Conservation (phyloP, 2,888 invertebrate species). For the Lordiphosa fenestrarum region DNA sequence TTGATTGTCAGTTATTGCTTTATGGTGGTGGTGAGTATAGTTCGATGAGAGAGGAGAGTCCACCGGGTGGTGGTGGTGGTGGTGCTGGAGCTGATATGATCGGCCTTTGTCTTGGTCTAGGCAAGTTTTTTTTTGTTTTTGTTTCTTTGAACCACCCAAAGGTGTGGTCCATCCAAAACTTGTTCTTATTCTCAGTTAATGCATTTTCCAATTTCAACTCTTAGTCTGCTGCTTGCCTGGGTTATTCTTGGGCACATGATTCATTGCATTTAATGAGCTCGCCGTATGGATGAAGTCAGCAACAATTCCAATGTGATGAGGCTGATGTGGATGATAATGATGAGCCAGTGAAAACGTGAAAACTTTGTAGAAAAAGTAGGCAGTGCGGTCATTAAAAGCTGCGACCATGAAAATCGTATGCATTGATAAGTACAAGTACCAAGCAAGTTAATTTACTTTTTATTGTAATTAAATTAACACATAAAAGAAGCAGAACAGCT, state of each 20-base stretch:
- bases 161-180: slow-evolving; percentile 64
- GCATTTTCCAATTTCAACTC: slow-evolving; percentile 18
- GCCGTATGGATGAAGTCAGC: slow-evolving; percentile 53
- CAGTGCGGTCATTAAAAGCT: slow-evolving; percentile 42
- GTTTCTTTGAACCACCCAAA: slow-evolving; percentile 12
- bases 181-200: slow-evolving; percentile 35
- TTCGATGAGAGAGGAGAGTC: neutral
- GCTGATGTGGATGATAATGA: slow-evolving; percentile 1
- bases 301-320: slow-evolving; percentile 24
- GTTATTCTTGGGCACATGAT: slow-evolving; percentile 52
- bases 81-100: slow-evolving; percentile 7
- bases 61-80: slow-evolving; percentile 29
- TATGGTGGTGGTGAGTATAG: slow-evolving; percentile 25
- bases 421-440: slow-evolving; percentile 55
- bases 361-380: slow-evolving; percentile 44
- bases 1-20: slow-evolving; percentile 55
- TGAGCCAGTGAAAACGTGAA: slow-evolving; percentile 34
- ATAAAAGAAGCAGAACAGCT: slow-evolving; percentile 51
- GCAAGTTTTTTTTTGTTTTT: slow-evolving; percentile 24
- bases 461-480: slow-evolving; percentile 73
- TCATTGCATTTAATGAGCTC: slow-evolving; percentile 64
- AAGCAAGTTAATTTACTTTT: slow-evolving; percentile 60
- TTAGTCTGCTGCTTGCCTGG: slow-evolving; percentile 19
- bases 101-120: slow-evolving; percentile 48
- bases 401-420: slow-evolving; percentile 52